Percentiles rank a stretch among this genome's conserved stretches.
These are phyloP conservation scores for Polypedilum pembai DNA, from an alignment of 1,140 invertebrate genomes.

Conservation along the genomic window DNA sequence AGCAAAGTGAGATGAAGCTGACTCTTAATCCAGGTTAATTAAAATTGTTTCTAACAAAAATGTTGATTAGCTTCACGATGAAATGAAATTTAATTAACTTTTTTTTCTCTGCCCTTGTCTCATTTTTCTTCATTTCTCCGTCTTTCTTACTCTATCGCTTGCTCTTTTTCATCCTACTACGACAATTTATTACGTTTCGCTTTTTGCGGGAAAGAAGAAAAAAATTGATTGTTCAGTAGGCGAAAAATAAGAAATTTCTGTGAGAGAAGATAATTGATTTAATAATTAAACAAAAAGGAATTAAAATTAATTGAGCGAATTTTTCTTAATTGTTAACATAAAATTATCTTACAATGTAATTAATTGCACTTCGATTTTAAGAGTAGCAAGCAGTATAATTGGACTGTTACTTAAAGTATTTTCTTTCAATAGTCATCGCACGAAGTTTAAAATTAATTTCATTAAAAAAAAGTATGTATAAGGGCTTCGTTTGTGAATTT, in stretches of 20 bases:
- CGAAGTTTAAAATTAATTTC: background rate
- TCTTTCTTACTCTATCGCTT: background rate
- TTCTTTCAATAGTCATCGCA: slow-evolving; percentile 1
- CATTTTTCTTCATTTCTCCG: slow-evolving; percentile 1
- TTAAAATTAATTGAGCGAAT: too few relatives aligned
- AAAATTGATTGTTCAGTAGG: slow-evolving; percentile 6
- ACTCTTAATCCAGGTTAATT: slow-evolving; percentile 27
- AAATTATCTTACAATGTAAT: too few relatives aligned
- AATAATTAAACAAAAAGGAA: too few relatives aligned
- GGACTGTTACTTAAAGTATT: too few relatives aligned
- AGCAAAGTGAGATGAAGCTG: background rate
- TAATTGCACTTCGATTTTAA: too few relatives aligned
- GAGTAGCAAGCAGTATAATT: too few relatives aligned
- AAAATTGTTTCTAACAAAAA: slow-evolving; percentile 23
- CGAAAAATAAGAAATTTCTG: background rate
- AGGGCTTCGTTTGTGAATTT: slow-evolving; percentile 13
- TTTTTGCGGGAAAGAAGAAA: background rate
- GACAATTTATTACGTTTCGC: background rate
- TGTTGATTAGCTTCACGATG: slow-evolving; percentile 17
- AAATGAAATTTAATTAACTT: slow-evolving; percentile 1
- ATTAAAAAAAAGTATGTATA: background rate
- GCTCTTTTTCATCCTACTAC: background rate
- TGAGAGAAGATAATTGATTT: too few relatives aligned
- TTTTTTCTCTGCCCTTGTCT: background rate
- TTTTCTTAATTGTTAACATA: too few relatives aligned